A percentile compares a stretch with the other conserved stretches of the same genome.
Conservation (phyloP, 2,113 vertebrate species). For the Nibea albiflora region DNA sequence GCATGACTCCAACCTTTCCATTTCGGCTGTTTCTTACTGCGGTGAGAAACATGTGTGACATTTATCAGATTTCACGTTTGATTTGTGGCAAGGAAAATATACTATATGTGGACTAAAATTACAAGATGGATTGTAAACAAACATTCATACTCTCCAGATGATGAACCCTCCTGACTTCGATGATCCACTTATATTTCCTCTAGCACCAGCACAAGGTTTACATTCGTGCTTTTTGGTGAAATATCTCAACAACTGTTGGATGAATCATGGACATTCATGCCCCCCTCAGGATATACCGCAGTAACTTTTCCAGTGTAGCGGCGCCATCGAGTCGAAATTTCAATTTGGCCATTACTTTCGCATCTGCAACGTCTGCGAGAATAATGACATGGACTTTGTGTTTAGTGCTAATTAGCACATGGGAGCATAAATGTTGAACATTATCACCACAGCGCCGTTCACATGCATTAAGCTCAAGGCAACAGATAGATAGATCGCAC, state of each 20-base stretch:
- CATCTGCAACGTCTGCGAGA: too few species aligned
- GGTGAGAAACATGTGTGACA: neutral
- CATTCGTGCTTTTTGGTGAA: neutral
- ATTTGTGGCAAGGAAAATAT: conserved; percentile 14
- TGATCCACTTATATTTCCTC: neutral
- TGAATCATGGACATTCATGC: too few species aligned
- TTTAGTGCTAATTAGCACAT: too few species aligned
- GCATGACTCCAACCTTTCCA: conserved; percentile 38
- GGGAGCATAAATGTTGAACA: too few species aligned
- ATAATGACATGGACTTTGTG: too few species aligned
- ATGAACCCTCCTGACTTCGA: neutral
- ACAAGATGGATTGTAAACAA: neutral
- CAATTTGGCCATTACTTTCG: too few species aligned
- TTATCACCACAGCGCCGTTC: too few species aligned
- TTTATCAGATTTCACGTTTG: conserved; percentile 24
- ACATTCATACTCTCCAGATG: neutral
- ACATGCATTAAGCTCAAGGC: too few species aligned
- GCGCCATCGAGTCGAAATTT: too few species aligned
- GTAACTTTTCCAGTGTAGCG: too few species aligned
- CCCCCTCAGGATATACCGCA: too few species aligned
- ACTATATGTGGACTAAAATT: neutral
- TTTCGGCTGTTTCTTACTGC: conserved; percentile 3
- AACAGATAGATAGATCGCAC: neutral
- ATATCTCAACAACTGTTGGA: neutral
- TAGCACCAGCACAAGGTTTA: neutral